Evolutionary conservation across 2,113 vertebrate genomes (phyloP), one percentile per base, ranked within the genome.

Genomic region (Ictalurus furcatus): DNA sequence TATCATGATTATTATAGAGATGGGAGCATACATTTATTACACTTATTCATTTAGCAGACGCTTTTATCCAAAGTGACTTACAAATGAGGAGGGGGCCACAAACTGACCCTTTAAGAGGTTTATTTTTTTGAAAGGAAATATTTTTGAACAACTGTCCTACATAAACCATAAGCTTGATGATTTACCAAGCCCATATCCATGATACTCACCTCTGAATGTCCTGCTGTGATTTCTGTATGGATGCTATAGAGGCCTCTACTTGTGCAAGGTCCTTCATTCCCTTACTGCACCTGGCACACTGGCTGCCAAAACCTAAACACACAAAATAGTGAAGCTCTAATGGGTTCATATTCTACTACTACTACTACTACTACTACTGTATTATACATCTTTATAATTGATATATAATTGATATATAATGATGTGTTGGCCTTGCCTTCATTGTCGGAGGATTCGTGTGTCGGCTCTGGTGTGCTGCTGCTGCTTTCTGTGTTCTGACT

Each of bases 401-500:
- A 30, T 59, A 37, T 37, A 71, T 34, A 34, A 71, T n/a, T 80
- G n/a, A 30, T 59, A 37, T 16, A 63, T 40, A 76, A 12, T 30
- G 6, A 14, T 40, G 37, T 78, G 34, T 30, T 54, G 48, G 59
- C 37, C 94, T 93, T 90, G 94, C 97, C 96, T 93, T 97, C 97
- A 52, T 98, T 97, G 52, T 98, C 97, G 0, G 98, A 99, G 74
- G 97, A 97, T 92, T 98, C 98, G 0, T 96, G 97, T n/a, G 96
- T 96, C 2, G 98, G 98, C 90, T 99, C 98, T 0, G 98, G 98
- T 0, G 97, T 99, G 82, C 97, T 98, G 92, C 97, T 97, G 91
- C 98, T 99, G 95, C 97, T 99, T 93, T 98, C 98, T 0, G 98
- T 99, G 92, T 96, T 97, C 94, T 98, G 98, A 95, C 97, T 99